Percentiles rank a stretch among this genome's conserved stretches.
Conservation (phyloP, 1,140 invertebrate genomes). For the Ceratitis capitata region DNA sequence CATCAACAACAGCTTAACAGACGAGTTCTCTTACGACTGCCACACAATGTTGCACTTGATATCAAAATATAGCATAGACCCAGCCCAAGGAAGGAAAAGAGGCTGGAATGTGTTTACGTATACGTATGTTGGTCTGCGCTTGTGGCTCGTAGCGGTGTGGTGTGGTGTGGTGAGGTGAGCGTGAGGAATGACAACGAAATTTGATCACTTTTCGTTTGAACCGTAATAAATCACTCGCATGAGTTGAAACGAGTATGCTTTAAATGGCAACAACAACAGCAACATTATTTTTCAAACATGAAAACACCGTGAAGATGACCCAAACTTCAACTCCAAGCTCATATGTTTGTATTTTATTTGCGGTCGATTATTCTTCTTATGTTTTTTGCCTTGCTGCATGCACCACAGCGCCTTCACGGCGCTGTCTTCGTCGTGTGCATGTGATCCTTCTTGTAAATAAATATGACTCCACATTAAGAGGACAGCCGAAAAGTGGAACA, state of each 20-base stretch:
- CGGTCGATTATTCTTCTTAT: no score
- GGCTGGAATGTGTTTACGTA: neutral
- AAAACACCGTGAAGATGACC: neutral
- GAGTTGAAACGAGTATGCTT: neutral
- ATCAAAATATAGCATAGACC: neutral
- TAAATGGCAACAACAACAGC: slow-evolving; percentile 1
- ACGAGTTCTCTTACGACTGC: neutral
- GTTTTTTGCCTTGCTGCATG: no score
- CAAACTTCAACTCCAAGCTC: neutral
- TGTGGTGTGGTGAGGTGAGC: neutral
- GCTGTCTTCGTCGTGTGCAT: neutral
- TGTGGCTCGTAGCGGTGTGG: neutral
- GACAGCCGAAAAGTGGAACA: neutral
- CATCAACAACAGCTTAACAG: neutral
- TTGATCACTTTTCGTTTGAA: slow-evolving; percentile 29
- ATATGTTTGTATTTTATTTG: neutral
- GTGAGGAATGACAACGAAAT: slow-evolving; percentile 19
- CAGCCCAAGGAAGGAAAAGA: neutral
- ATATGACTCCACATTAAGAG: slow-evolving; percentile 20
- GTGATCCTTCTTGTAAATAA: slow-evolving; percentile 8
- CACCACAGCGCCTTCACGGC: neutral
- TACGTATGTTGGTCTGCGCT: neutral
- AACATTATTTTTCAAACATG: neutral
- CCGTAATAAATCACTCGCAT: slow-evolving; percentile 31
- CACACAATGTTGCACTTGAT: slow-evolving; percentile 27